Base-by-base conservation (phyloP, 2,113 vertebrate genomes). In the Syngnathus floridae region DNA sequence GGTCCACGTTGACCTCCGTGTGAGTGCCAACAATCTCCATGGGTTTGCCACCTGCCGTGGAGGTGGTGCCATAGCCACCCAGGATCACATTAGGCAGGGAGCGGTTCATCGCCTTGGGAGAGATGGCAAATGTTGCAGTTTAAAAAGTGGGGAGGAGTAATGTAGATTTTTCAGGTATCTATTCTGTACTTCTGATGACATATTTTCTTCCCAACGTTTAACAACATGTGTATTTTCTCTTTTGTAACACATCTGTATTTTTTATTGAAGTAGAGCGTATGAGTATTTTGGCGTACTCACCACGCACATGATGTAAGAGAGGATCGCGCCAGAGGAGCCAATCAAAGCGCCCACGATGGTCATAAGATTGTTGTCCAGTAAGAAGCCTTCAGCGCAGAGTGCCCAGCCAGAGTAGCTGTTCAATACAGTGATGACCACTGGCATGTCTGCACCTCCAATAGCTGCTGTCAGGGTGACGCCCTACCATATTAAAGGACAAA, bases 271-370 rank as follows among this genome's bases (percentile, higher is more conserved):
- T 17, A 1, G 4, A 55, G 13, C 26, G 35, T 26, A 58, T 7
- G 1, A 1, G 16, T 14, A 7, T 13, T 61, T 5, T 5, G 1
- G 31, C 63, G 60, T 54, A 89, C 91, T 90, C 80, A 92, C 90
- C 88, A 92, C 91, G 89, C 91, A 92, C 91, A 92, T 92, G 77
- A 92, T 92, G 82, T 92, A 92, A 2, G 91, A 92, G 10, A 92
- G 89, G 74, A 92, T 92, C 65, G 91, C 91, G 16, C 91, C 91
- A 3, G 91, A 92, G 3, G 91, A 92, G 60, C 91, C 91, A 16
- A 92, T 92, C 68, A 92, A 86, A 45, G 91, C 91, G 4, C 91
- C 91, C 0, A 92, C 91, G 21, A 92, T 92, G 0, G 91, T 92
- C 90, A 92, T 90, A 7, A 92, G 90, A 56, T 92, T 92, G 77